These are phyloP conservation scores for Timandra comae DNA, from an alignment of 2,888 invertebrate genomes.

Conservation along the genomic window DNA sequence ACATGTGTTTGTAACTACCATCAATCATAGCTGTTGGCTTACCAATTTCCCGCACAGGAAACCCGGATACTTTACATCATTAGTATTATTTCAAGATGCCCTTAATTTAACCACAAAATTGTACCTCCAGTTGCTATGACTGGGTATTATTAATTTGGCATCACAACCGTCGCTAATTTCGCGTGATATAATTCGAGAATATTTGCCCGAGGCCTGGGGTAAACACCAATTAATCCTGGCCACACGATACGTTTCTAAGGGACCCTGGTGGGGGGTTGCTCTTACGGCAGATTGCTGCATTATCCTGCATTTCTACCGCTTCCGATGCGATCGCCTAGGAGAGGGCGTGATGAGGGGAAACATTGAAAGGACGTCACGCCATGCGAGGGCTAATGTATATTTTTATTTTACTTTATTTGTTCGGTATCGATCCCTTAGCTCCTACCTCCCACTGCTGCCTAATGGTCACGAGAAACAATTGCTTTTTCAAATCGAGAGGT, in stretches of 20 bases:
- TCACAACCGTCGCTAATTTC: slow-evolving; percentile 63
- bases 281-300: slow-evolving; percentile 61
- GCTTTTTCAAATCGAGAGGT: too few species aligned
- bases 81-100: slow-evolving; percentile 7
- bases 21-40: neutral
- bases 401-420: slow-evolving; percentile 50
- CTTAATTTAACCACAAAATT: slow-evolving; percentile 32
- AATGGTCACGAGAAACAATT: too few species aligned
- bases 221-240: slow-evolving; percentile 73
- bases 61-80: slow-evolving; percentile 1
- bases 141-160: slow-evolving; percentile 58
- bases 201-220: slow-evolving; percentile 54
- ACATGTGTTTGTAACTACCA: neutral
- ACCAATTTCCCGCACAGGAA: neutral
- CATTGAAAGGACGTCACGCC: slow-evolving; percentile 36
- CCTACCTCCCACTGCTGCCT: too few species aligned
- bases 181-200: slow-evolving; percentile 58
- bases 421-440: slow-evolving; percentile 36
- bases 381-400: slow-evolving; percentile 44
- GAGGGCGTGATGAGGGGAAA: slow-evolving; percentile 46
- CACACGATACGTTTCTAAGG: slow-evolving; percentile 57
- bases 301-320: slow-evolving; percentile 71
- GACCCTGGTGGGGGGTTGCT: slow-evolving; percentile 34
- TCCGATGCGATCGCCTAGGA: slow-evolving; percentile 50
- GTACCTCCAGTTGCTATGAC: slow-evolving; percentile 31